A percentile compares a stretch with the other conserved stretches of the same genome.
Evolutionary conservation across 2,113 vertebrate genomes (phyloP).

Genomic region (Labrus mixtus): DNA sequence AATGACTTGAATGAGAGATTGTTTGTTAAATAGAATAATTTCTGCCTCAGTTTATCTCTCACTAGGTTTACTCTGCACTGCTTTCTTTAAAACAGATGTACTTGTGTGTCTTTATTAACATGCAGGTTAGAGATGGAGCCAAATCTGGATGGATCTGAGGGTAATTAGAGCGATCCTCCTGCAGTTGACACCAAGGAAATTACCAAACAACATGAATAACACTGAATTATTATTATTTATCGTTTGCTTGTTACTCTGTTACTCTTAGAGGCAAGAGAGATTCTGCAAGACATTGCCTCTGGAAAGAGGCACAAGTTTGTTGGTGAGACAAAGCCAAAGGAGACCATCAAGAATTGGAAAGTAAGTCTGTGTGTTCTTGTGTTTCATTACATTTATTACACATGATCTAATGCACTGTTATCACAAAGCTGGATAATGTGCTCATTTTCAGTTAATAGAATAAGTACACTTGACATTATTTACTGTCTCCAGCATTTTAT

Average conservation of each 20-base stretch:
- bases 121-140: no score
- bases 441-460: no score
- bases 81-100: neutral
- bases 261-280: constrained; percentile 81
- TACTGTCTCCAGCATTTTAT: no score
- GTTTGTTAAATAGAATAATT: no score
- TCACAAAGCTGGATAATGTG: no score
- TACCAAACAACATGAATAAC: no score
- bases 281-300: constrained; percentile 87
- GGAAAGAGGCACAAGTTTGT: constrained; percentile 89
- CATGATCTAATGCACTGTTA: neutral
- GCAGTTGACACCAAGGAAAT: neutral
- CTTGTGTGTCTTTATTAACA: neutral
- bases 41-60: neutral
- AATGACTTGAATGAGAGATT: no score
- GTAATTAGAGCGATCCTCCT: neutral
- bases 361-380: constrained; percentile 50
- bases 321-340: constrained; percentile 85
- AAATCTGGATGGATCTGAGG: neutral
- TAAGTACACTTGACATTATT: no score
- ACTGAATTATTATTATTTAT: no score
- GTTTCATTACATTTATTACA: neutral
- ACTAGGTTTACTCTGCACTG: neutral
- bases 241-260: neutral
- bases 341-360: constrained; percentile 24